Conservation (phyloP, 1,140 invertebrate species). For the Pseudobourletiella spinata region DNA sequence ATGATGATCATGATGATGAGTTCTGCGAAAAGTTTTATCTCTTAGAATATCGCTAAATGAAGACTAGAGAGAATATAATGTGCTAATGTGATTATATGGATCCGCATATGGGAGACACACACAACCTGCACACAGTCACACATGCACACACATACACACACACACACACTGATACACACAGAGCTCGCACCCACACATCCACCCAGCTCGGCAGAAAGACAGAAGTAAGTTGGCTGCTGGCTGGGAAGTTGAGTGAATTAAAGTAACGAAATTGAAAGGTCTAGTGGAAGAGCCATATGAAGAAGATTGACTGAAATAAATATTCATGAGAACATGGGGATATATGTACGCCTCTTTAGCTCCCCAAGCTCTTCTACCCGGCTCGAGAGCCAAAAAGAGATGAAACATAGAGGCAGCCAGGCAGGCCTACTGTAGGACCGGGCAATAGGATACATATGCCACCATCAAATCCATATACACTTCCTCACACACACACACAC, state of each 20-base stretch:
- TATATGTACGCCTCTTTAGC: constrained; percentile 3
- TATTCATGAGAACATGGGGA: constrained; percentile 11
- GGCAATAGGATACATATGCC: too few species aligned
- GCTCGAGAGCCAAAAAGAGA: background rate
- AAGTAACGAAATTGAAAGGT: constrained; percentile 11
- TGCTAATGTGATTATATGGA: constrained; percentile 12
- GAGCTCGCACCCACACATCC: too few species aligned
- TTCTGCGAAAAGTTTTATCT: background rate
- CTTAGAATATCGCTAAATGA: constrained; percentile 1
- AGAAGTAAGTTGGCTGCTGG: background rate
- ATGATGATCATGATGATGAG: constrained; percentile 3
- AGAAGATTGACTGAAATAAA: constrained; percentile 17
- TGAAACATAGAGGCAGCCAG: background rate
- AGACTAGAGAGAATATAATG: background rate
- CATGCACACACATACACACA: too few species aligned
- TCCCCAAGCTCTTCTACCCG: background rate
- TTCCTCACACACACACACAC: too few species aligned
- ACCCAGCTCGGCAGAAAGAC: too few species aligned
- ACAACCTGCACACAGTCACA: too few species aligned
- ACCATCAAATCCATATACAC: too few species aligned
- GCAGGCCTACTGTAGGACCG: background rate
- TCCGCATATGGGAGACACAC: background rate
- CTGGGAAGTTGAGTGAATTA: constrained; percentile 9
- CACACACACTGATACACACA: too few species aligned
- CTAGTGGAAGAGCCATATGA: constrained; percentile 6